These are phyloP conservation scores for Leptinotarsa haldemani DNA, from an alignment of 2,888 invertebrate genomes.

Conservation along the genomic window DNA sequence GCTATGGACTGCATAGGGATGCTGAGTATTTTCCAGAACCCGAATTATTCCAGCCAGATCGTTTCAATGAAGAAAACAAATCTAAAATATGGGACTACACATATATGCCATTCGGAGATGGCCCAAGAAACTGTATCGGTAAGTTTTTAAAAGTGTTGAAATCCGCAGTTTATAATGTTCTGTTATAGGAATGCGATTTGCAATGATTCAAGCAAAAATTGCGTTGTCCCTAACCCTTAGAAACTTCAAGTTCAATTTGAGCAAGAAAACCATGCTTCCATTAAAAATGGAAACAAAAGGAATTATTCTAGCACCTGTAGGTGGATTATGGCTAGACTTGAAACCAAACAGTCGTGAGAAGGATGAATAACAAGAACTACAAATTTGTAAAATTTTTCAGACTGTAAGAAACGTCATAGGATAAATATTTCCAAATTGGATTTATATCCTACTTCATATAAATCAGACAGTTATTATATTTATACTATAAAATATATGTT, in stretches of 20 bases:
- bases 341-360: neutral
- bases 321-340: slow-evolving; percentile 62
- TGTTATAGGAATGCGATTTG: slow-evolving; percentile 69
- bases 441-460: too few relatives aligned
- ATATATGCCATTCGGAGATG: slow-evolving; percentile 71
- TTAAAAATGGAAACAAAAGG: slow-evolving; percentile 64
- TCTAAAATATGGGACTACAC: slow-evolving; percentile 65
- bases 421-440: too few relatives aligned
- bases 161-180: neutral
- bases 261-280: slow-evolving; percentile 60
- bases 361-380: neutral
- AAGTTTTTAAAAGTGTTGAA: slow-evolving; percentile 33
- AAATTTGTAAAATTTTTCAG: neutral
- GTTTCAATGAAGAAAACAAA: slow-evolving; percentile 68
- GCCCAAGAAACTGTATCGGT: slow-evolving; percentile 71
- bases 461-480: too few relatives aligned
- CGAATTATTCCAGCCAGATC: slow-evolving; percentile 70
- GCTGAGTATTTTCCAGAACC: slow-evolving; percentile 71
- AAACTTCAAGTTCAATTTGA: slow-evolving; percentile 61
- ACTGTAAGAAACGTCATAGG: too few relatives aligned
- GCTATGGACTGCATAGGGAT: slow-evolving; percentile 71
- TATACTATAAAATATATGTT: too few relatives aligned
- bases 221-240: slow-evolving; percentile 67
- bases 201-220: slow-evolving; percentile 69
- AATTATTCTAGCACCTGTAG: slow-evolving; percentile 61